phyloP scores from a whole-genome alignment of 2,888 invertebrate genomes.

The Arrhopalites spinosus region DNA sequence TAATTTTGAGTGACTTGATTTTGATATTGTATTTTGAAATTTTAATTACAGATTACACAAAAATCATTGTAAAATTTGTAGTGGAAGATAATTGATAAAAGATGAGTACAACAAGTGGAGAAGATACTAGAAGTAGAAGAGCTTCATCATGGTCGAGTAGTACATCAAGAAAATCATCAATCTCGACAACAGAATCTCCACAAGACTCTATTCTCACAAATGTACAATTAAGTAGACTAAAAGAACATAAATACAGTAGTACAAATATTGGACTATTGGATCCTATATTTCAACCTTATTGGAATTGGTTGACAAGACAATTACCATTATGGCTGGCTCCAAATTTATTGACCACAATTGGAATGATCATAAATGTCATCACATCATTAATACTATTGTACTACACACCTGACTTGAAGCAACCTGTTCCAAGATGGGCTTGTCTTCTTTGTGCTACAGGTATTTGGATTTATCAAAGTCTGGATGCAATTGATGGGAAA shows the following conservation, averaged over 20 bases:
- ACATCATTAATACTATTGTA: slow-evolving; percentile 89
- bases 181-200: no score
- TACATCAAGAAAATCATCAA: no score
- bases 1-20: no score
- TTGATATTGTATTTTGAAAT: no score
- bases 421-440: slow-evolving; percentile 85
- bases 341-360: slow-evolving; percentile 93
- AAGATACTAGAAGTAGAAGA: no score
- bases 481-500: slow-evolving; percentile 99
- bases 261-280: slow-evolving; percentile 83
- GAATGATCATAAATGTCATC: slow-evolving; percentile 86
- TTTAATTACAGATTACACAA: no score
- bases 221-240: slow-evolving; percentile 85
- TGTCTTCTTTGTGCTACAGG: slow-evolving; percentile 90
- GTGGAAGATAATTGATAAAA: no score
- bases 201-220: slow-evolving; percentile 67
- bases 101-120: no score
- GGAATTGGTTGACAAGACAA: slow-evolving; percentile 91
- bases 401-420: slow-evolving; percentile 71
- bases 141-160: no score
- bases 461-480: slow-evolving; percentile 93
- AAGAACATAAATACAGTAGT: slow-evolving; percentile 95
- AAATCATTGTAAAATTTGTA: no score
- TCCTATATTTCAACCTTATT: slow-evolving; percentile 90
- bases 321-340: slow-evolving; percentile 96